Conservation (phyloP, 2,113 vertebrate species). For the Heterocephalus glaber region DNA sequence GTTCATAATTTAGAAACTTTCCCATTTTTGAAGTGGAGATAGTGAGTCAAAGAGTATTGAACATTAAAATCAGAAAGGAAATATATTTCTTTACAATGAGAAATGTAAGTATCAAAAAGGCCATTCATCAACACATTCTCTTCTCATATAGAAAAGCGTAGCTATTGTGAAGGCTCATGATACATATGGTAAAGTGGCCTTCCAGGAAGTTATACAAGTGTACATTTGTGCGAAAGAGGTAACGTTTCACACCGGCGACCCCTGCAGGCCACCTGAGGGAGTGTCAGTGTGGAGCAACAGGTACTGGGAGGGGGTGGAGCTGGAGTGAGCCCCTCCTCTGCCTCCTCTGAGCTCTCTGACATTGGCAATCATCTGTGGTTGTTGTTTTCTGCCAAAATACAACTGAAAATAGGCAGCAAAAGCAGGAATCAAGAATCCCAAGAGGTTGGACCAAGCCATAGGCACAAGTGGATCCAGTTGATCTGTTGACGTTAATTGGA, state of each 20-base stretch:
- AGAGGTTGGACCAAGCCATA: neutral
- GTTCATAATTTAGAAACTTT: conserved; percentile 41
- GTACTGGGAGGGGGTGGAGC: fast-evolving
- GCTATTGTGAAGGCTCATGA: neutral
- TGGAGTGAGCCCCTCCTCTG: neutral
- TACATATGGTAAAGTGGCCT: neutral
- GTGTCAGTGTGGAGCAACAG: fast-evolving
- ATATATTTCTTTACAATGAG: neutral
- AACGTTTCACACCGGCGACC: neutral
- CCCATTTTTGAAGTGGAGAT: neutral
- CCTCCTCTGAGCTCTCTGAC: neutral
- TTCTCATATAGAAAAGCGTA: neutral
- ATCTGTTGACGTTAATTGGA: neutral
- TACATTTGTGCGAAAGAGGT: neutral
- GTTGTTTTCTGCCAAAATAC: neutral
- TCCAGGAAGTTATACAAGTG: neutral
- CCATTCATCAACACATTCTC: neutral
- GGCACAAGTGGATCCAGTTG: neutral
- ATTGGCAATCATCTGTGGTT: neutral
- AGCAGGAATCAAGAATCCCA: neutral
- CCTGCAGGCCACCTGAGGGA: neutral
- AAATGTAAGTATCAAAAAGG: conserved; percentile 9
- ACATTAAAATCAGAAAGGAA: conserved; percentile 5
- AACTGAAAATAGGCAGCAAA: neutral
- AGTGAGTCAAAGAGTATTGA: neutral